phyloP scores from a whole-genome alignment of 1,140 invertebrate species.

The Hypothenemus hampei region DNA sequence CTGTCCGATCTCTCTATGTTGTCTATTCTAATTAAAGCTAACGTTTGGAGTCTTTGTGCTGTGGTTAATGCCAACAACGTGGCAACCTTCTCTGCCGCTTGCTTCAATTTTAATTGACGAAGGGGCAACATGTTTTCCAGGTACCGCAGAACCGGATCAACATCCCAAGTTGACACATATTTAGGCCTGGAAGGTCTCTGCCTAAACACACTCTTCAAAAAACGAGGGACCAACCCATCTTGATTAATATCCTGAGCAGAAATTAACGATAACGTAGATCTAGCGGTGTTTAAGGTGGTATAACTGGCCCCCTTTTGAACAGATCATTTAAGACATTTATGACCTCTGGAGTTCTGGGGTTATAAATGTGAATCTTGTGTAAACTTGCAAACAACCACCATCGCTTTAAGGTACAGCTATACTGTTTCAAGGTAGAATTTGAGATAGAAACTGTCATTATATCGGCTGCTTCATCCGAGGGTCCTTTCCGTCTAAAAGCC shows the following conservation, averaged over 20 bases:
- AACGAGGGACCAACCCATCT: too few relatives aligned
- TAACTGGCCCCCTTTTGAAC: neutral
- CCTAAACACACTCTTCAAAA: too few relatives aligned
- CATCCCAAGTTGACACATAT: neutral
- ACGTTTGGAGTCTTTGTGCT: neutral
- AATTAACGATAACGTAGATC: neutral
- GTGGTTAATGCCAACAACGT: neutral
- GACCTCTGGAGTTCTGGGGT: neutral
- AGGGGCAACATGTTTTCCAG: neutral
- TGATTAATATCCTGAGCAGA: neutral
- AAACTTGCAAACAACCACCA: conserved; percentile 17
- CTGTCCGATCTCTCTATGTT: neutral
- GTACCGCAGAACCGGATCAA: neutral
- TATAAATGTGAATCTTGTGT: neutral
- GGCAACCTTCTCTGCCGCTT: neutral
- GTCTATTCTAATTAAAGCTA: neutral
- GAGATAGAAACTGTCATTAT: conserved; percentile 30
- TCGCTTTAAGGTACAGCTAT: conserved; percentile 17
- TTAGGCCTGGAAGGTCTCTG: neutral
- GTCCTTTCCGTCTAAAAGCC: conserved; percentile 24
- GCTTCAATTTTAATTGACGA: neutral
- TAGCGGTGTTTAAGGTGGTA: neutral
- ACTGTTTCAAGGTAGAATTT: conserved; percentile 36
- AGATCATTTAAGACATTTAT: neutral
- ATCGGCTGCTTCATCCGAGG: conserved; percentile 23